Base-by-base conservation (phyloP, 2,888 invertebrate genomes). In the Catocala fraxini region DNA sequence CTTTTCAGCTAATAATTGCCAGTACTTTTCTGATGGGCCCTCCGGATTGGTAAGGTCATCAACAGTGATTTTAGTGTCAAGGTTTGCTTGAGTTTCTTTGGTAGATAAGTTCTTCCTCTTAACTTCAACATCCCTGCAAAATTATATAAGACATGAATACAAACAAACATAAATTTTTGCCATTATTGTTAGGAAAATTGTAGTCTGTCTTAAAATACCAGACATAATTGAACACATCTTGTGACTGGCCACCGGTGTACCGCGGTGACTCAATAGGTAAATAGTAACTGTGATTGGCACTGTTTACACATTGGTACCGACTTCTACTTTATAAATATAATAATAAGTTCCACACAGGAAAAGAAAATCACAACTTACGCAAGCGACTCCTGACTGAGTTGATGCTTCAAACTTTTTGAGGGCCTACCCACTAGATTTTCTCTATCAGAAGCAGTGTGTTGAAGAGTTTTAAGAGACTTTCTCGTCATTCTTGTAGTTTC, bases 361-460 rank as follows among this genome's bases (percentile, higher is more conserved):
- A 13, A 13, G 5, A n/a, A 9, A 45, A 0, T 35, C 9, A 25
- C 2, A 34, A 83, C 94, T 90, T 89, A 95, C 93, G 90, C 89
- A 68, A 92, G 88, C 42, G 94, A 85, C 69, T 95, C 95, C 83
- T 94, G 94, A 52, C 72, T 85, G 45, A 95, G 86, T 75, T 91
- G 92, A 80, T 93, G 92, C 76, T 95, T 96, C 52, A 92, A 83
- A 84, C 77, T 88, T 86, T 93, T 91, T 65, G 90, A 82, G 51
- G 94, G 89, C 79, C 97, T 95, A 77, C 97, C 97, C 77, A 95
- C 96, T 72, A 97, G 92, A 88, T 97, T 97, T 91, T 97, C 97
- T 84, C 96, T 96, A 81, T 97, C 96, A 52, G 94, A 95, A 42
- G 97, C 96, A 51, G 96, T 94, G 65, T 95, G 96, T 87, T 97